Percentiles rank a stretch among this genome's conserved stretches.
phyloP scores from a whole-genome alignment of 1,140 invertebrate species.

The Ctenoplectra terminalis region DNA sequence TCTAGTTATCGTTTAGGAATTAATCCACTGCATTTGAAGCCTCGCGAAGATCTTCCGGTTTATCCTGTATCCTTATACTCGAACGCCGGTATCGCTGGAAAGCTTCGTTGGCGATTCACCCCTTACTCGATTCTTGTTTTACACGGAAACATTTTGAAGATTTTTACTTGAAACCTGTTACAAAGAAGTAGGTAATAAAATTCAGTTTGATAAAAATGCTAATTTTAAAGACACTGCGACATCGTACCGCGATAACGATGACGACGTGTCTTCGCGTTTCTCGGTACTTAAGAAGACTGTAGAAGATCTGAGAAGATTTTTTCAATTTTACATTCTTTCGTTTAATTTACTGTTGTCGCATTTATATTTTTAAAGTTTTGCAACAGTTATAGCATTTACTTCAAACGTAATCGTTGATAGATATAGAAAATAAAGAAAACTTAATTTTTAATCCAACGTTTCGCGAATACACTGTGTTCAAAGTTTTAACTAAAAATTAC shows the following conservation, averaged over 20 bases:
- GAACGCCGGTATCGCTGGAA: too few species aligned
- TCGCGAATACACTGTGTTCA: too few species aligned
- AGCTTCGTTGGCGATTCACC: background rate
- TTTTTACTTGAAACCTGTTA: background rate
- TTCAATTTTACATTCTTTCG: too few species aligned
- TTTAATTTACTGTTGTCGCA: too few species aligned
- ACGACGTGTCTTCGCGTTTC: background rate
- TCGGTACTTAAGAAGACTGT: background rate
- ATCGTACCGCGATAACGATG: background rate
- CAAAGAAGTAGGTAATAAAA: background rate
- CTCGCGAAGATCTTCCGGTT: background rate
- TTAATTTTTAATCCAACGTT: too few species aligned
- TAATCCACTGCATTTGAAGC: background rate
- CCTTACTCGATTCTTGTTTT: background rate
- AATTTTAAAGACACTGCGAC: background rate
- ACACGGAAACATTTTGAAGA: background rate
- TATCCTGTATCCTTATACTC: background rate
- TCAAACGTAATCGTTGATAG: too few species aligned
- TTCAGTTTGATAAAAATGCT: slow-evolving; percentile 10
- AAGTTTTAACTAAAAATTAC: too few species aligned
- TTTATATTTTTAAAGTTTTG: too few species aligned
- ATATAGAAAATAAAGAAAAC: too few species aligned
- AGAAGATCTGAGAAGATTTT: too few species aligned
- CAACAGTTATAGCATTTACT: too few species aligned
- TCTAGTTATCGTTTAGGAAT: background rate